These are phyloP conservation scores for Nesidiocoris tenuis DNA, from an alignment of 2,888 invertebrate genomes.

Conservation along the genomic window DNA sequence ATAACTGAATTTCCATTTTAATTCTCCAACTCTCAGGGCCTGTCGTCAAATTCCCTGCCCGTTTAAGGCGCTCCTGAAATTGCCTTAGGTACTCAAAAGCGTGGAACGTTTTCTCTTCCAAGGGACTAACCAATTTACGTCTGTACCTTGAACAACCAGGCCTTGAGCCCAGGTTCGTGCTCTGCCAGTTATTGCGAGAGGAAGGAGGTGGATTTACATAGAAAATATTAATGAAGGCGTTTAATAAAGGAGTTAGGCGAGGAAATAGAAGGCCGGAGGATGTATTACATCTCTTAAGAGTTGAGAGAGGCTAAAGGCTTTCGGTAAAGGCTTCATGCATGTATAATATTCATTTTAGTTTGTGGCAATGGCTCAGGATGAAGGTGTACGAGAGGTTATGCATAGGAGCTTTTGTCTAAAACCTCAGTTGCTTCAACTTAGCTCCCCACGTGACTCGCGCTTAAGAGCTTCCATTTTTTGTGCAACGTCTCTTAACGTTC, in stretches of 20 bases:
- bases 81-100: neutral
- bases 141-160: neutral
- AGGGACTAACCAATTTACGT: constrained; percentile 12
- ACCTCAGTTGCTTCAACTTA: constrained; percentile 5
- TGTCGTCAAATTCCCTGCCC: neutral
- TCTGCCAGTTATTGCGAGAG: neutral
- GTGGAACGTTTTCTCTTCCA: constrained; percentile 16
- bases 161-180: constrained; percentile 3
- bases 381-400: constrained; percentile 1
- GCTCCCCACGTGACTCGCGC: neutral
- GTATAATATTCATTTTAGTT: constrained; percentile 35
- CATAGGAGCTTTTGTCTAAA: constrained; percentile 27
- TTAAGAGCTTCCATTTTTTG: neutral
- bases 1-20: neutral
- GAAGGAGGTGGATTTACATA: constrained; percentile 20
- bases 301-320: constrained; percentile 11
- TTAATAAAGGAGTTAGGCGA: constrained; percentile 23
- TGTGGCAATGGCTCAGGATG: constrained; percentile 6
- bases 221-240: constrained; percentile 32
- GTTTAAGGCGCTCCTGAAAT: neutral
- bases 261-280: constrained; percentile 13
- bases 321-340: constrained; percentile 27
- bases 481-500: neutral
- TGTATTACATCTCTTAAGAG: constrained; percentile 21
- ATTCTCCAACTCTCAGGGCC: neutral